Conservation (phyloP, 37 sponge, comb jelly and placozoan genomes). For the Axinella damicornis region DNA sequence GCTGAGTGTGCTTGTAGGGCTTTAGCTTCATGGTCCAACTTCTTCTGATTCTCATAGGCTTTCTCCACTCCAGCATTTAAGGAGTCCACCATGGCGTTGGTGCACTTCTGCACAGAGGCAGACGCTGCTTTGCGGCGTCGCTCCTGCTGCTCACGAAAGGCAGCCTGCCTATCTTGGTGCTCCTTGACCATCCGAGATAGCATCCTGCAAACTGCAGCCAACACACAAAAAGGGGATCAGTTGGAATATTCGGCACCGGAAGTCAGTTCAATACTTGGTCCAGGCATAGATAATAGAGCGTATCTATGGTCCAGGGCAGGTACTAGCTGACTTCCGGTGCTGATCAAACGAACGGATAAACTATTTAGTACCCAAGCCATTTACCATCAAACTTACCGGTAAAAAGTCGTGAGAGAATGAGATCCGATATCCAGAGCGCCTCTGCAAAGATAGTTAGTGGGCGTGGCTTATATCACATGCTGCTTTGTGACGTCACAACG, state of each 20-base stretch:
- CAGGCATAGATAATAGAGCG: too few species aligned
- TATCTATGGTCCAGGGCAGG: too few species aligned
- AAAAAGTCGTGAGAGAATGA: too few species aligned
- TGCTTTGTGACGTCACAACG: too few species aligned
- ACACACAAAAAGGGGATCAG: too few species aligned
- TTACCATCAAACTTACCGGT: too few species aligned
- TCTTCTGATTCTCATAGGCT: slow-evolving; percentile 92
- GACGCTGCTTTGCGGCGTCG: slow-evolving; percentile 77
- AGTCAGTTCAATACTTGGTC: too few species aligned
- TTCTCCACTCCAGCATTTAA: slow-evolving; percentile 85
- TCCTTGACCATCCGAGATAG: slow-evolving; percentile 86
- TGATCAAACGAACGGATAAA: background rate
- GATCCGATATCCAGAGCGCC: too few species aligned
- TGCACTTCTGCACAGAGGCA: slow-evolving; percentile 77
- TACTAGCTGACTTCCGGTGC: too few species aligned
- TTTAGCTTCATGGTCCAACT: slow-evolving; percentile 85
- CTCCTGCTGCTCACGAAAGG: slow-evolving; percentile 81
- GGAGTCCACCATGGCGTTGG: slow-evolving; percentile 81
- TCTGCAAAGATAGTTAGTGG: too few species aligned
- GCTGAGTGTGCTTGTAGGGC: slow-evolving; percentile 80
- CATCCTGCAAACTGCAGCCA: slow-evolving; percentile 49
- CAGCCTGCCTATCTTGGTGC: slow-evolving; percentile 86
- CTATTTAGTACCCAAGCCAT: background rate
- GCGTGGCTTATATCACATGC: background rate
- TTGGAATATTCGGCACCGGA: too few species aligned